phyloP scores from a whole-genome alignment of 2,113 vertebrate genomes.

The Dendrocopos noguchii region DNA sequence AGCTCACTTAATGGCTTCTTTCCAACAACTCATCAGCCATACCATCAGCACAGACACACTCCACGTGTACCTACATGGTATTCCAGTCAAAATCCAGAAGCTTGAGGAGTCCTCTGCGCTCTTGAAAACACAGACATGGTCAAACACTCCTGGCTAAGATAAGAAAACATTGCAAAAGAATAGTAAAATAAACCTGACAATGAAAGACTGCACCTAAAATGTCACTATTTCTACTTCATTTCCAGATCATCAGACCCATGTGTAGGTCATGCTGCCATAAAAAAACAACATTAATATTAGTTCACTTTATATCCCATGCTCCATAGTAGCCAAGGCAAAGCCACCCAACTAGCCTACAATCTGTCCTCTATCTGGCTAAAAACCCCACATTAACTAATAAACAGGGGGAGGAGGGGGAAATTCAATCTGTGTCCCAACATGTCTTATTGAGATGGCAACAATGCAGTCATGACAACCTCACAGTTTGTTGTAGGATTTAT shows the following conservation, averaged over 20 bases:
- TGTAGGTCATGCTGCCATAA: background rate
- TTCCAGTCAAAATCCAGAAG: conserved; percentile 84
- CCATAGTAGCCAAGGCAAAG: background rate
- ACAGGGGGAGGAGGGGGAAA: no score
- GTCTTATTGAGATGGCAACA: background rate
- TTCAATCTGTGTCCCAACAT: no score
- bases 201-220: background rate
- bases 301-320: background rate
- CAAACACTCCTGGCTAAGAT: conserved; percentile 78
- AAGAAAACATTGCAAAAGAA: background rate
- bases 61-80: conserved; percentile 25
- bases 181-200: background rate
- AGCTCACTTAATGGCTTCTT: background rate
- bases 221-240: background rate
- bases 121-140: conserved; percentile 71
- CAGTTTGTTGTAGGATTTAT: background rate
- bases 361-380: background rate
- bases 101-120: conserved; percentile 71
- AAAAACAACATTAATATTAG: background rate
- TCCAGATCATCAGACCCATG: background rate
- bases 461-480: background rate
- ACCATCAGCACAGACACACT: background rate
- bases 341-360: background rate
- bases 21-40: background rate
- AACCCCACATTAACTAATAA: no score